Evolutionary conservation across 2,888 invertebrate species (phyloP).

Genomic region (Drosophila anceps): DNA sequence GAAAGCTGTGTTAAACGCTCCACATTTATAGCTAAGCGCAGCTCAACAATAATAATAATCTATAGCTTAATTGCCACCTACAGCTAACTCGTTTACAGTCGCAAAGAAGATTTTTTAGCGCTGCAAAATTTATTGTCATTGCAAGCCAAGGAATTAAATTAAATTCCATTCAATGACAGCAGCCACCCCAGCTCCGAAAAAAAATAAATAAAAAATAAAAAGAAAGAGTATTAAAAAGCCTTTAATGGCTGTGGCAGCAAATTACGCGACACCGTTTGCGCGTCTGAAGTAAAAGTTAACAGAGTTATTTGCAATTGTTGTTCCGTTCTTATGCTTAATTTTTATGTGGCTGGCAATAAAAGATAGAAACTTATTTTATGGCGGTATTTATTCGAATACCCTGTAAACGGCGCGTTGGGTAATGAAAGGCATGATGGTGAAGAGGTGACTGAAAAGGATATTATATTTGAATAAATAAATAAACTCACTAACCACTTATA

Average conservation of each 20-base stretch:
- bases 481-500: too few species aligned
- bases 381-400: slow-evolving; percentile 73
- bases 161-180: slow-evolving; percentile 42
- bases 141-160: slow-evolving; percentile 62
- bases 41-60: slow-evolving; percentile 46
- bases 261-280: slow-evolving; percentile 61
- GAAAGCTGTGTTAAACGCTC: background rate
- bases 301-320: slow-evolving; percentile 66
- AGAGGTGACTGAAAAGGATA: background rate
- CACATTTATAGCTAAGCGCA: slow-evolving; percentile 27
- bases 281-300: slow-evolving; percentile 63
- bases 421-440: background rate
- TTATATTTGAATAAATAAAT: background rate
- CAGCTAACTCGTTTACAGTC: slow-evolving; percentile 46
- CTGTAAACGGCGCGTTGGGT: background rate
- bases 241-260: slow-evolving; percentile 60
- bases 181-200: background rate
- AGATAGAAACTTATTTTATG: slow-evolving; percentile 81
- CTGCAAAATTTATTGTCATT: slow-evolving; percentile 44
- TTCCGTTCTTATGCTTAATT: slow-evolving; percentile 62
- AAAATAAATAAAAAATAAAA: background rate
- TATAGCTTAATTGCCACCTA: slow-evolving; percentile 51
- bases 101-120: background rate
- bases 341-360: slow-evolving; percentile 73
- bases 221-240: slow-evolving; percentile 59